These are phyloP conservation scores for Planococcus citri DNA, from an alignment of 1,140 invertebrate genomes.

Conservation along the genomic window DNA sequence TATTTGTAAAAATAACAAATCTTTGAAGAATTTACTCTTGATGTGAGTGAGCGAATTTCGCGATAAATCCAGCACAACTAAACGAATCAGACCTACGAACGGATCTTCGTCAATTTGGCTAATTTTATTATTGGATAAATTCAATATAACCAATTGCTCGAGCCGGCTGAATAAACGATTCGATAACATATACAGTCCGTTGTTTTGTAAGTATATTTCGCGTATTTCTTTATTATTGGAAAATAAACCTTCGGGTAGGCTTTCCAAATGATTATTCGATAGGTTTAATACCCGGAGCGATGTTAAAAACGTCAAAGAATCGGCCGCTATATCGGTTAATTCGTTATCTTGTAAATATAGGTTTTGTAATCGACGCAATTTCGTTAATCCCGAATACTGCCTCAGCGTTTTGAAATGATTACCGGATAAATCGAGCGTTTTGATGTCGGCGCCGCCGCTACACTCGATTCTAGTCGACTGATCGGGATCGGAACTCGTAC, in stretches of 20 bases:
- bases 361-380: conserved; percentile 57
- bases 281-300: conserved; percentile 67
- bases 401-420: conserved; percentile 59
- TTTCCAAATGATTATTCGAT: conserved; percentile 64
- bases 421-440: conserved; percentile 60
- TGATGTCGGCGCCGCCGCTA: conserved; percentile 45
- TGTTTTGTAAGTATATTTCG: conserved; percentile 72
- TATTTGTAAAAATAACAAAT: conserved; percentile 74
- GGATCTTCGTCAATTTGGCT: conserved; percentile 68
- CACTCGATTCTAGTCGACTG: conserved; percentile 26
- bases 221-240: conserved; percentile 57
- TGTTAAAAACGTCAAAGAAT: conserved; percentile 58
- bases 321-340: conserved; percentile 62
- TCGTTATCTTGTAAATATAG: conserved; percentile 69
- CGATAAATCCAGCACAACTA: conserved; percentile 73
- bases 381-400: conserved; percentile 55
- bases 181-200: conserved; percentile 62
- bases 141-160: conserved; percentile 68
- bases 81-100: conserved; percentile 66
- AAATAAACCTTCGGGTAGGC: conserved; percentile 64
- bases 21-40: conserved; percentile 72
- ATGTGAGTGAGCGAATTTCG: conserved; percentile 69
- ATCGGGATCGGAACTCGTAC: conserved; percentile 33
- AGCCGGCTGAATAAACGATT: conserved; percentile 69
- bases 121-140: conserved; percentile 75